Base-by-base conservation (phyloP, 2,888 invertebrate genomes). In the Synanthedon formicaeformis region DNA sequence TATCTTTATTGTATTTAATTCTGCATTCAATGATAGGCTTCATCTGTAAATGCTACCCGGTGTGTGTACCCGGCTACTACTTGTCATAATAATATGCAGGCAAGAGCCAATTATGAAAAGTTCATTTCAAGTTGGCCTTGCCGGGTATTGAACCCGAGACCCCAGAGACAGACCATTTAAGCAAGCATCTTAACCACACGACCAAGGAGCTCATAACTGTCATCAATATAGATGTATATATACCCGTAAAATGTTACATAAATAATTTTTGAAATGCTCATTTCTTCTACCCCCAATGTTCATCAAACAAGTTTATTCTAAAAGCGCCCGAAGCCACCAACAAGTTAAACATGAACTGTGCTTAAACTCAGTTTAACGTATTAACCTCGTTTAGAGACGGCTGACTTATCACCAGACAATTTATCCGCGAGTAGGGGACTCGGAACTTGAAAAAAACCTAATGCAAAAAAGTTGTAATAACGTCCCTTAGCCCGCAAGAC, bases 331-430 rank as follows among this genome's bases (percentile, higher is more conserved):
- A 48, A 50, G 55, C 45, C 56, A 59, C 68, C 58, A 58, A 61
- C 63, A 69, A 75, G 66, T 73, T 68, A 52, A 66, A 53, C 55
- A 34, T 49, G 52, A 73, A 69, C 71, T 70, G 68, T 63, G 75
- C 67, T 77, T 76, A 78, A 82, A 77, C 80, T 77, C 71, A 58
- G 75, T 75, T 77, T 79, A 82, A 83, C 78, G 80, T 82, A 80
- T 83, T 78, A 82, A 77, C 78, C 82, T 53, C 53, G 77, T 78
- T 81, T 76, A 77, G 66, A 63, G 57, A 40, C 59, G 51, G 58
- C 61, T 72, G 77, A 83, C 69, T 83, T 85, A 84, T 83, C 81
- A 75, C 73, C 61, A 65, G 63, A 74, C 81, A 75, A 83, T 83
- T 84, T 82, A 80, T 81, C 75, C 71, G 63, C 71, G 63, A 61